A percentile compares a stretch with the other conserved stretches of the same genome.
phyloP scores from a whole-genome alignment of 2,797 vertebrate species.

The Capromys pilorides region DNA sequence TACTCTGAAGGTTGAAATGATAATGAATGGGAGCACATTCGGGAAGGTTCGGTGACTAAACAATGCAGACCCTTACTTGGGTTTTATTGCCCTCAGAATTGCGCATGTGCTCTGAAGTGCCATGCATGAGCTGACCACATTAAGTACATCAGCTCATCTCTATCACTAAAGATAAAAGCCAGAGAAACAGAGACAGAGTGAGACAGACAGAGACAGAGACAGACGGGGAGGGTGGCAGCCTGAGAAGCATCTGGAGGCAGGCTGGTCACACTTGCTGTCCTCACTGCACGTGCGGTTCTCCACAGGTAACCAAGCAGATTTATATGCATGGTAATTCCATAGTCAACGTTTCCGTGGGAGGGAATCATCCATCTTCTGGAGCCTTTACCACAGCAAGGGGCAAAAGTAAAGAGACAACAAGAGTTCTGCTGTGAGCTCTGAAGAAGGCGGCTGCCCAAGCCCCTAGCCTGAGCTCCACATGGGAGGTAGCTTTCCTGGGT shows the following conservation, averaged over 20 bases:
- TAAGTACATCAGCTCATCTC: not conserved
- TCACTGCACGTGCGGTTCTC: not conserved
- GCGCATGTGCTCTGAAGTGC: not conserved
- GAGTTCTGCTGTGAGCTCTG: not conserved
- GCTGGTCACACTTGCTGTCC: not conserved
- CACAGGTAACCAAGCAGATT: not conserved
- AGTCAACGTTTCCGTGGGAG: not conserved
- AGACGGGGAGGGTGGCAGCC: not conserved
- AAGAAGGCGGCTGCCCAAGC: not conserved
- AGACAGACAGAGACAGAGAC: no score
- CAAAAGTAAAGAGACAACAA: not conserved
- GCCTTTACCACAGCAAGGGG: not conserved
- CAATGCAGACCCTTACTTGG: not conserved
- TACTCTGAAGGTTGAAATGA: not conserved
- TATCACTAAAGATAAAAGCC: not conserved
- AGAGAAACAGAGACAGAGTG: not conserved
- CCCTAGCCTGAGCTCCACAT: not conserved
- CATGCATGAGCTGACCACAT: not conserved
- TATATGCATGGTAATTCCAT: not conserved
- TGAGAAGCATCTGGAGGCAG: not conserved
- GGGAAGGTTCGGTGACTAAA: not conserved
- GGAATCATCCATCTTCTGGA: not conserved
- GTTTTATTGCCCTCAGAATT: not conserved
- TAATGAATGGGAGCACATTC: not conserved
- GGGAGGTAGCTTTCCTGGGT: not conserved